Evolutionary conservation across 2,113 vertebrate species (phyloP).

Genomic region (Pomatostomus ruficeps): DNA sequence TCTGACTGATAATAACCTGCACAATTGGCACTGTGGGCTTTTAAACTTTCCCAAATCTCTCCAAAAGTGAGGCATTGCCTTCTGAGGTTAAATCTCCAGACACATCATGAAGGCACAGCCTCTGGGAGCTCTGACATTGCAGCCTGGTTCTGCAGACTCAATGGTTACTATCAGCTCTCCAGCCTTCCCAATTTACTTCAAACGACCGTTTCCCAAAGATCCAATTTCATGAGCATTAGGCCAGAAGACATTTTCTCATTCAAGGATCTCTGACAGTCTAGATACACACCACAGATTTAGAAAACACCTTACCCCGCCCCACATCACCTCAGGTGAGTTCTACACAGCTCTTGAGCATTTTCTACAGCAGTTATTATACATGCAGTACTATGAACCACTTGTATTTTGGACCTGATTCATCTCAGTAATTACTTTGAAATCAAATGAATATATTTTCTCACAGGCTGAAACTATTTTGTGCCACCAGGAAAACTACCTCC

Average conservation of each 20-base stretch:
- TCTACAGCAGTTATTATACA: background rate
- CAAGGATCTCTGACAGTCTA: background rate
- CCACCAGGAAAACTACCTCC: background rate
- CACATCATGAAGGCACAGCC: background rate
- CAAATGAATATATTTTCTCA: background rate
- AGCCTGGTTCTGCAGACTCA: background rate
- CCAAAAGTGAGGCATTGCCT: background rate
- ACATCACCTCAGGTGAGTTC: background rate
- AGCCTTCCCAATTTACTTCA: background rate
- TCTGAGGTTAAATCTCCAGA: background rate
- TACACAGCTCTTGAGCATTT: background rate
- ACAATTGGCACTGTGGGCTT: background rate
- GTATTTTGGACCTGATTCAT: background rate
- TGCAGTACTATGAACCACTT: background rate
- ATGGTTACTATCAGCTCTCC: background rate
- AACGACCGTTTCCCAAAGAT: background rate
- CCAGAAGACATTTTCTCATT: background rate
- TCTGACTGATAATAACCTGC: background rate
- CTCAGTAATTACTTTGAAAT: background rate
- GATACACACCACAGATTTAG: rapidly evolving
- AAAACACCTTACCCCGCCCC: background rate
- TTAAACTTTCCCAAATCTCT: background rate
- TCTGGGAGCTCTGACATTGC: background rate
- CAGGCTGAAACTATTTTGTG: background rate
- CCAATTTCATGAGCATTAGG: background rate